Conservation (phyloP, 2,888 invertebrate genomes). For the Julus scandinavius region DNA sequence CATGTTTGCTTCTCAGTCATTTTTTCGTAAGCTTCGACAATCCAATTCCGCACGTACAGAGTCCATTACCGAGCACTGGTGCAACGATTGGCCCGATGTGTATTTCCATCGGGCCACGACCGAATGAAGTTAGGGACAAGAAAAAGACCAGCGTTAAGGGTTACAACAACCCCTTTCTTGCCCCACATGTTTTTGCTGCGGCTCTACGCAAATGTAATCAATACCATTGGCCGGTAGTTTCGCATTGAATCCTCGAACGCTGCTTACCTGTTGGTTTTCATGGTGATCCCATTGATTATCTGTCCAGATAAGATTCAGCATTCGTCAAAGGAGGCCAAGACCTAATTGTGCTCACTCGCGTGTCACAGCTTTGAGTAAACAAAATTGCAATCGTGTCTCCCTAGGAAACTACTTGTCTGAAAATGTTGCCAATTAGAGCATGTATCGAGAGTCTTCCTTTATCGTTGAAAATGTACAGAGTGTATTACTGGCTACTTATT, state of each 20-base stretch:
- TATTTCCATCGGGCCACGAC: not conserved
- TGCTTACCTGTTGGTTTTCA: slow-evolving; percentile 44
- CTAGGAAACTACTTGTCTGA: not conserved
- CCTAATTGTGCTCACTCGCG: slow-evolving; percentile 40
- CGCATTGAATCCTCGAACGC: not conserved
- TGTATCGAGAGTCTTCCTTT: not conserved
- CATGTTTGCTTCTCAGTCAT: slow-evolving; percentile 4
- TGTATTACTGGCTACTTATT: not conserved
- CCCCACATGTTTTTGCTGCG: not conserved
- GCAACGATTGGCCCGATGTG: not conserved
- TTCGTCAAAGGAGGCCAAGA: slow-evolving; percentile 21
- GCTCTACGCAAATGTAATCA: not conserved
- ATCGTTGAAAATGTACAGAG: not conserved
- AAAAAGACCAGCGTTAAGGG: not conserved
- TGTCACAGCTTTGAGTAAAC: slow-evolving; percentile 40
- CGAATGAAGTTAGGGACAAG: not conserved
- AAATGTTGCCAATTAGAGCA: not conserved
- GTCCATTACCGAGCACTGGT: not conserved
- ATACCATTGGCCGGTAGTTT: not conserved
- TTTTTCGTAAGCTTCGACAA: not conserved
- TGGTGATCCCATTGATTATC: slow-evolving; percentile 24
- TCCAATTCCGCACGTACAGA: not conserved
- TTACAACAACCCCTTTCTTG: no score
- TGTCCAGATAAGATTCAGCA: slow-evolving; percentile 33
- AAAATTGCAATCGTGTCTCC: not conserved